Evolutionary conservation across 2,888 invertebrate genomes (phyloP), one percentile per base, ranked within the genome.

Genomic region (Panopea generosa): DNA sequence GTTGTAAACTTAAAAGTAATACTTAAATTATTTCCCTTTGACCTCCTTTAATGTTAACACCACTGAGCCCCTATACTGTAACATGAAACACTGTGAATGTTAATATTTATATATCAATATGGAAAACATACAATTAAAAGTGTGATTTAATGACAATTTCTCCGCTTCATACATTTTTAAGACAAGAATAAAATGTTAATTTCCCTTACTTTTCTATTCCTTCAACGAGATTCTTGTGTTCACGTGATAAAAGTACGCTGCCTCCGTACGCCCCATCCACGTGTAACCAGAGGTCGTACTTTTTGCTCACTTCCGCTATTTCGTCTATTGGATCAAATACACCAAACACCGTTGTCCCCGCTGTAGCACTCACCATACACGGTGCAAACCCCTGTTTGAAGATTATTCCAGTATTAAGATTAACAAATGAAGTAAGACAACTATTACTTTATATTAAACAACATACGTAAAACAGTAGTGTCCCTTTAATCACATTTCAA

Each of bases 251-350:
- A 53, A 98, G 93, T 0, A 96, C 96, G 0, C 97, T 97, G 0
- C 97, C 98, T 6, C 97, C 97, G 97, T 97, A 97, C 26, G 86
- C 86, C 38, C 86, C 91, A 90, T 98, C 98, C 0, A 97, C 97
- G 89, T 98, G 98, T 74, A 98, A 92, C 98, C 98, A 98, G 83
- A 98, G 91, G 1, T 95, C 94, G 88, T 96, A 95, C 89, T 96
- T 95, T 85, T 95, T 93, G 91, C 98, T 98, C 20, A 98, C 88
- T 38, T 94, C 95, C 0, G 96, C 95, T 63, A 98, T 95, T 18
- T 94, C 93, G 14, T 94, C 93, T 47, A 98, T 90, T 0, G 97
- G 97, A 92, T 98, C 98, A 86, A 96, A 98, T 0, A 97, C 97
- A 0, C 98, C 98, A 1, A 83, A 52, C 3, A 91, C 90, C 4